Percentiles rank a stretch among this genome's conserved stretches.
Conservation (phyloP, 2,113 vertebrate genomes). For the Prionailurus viverrinus region DNA sequence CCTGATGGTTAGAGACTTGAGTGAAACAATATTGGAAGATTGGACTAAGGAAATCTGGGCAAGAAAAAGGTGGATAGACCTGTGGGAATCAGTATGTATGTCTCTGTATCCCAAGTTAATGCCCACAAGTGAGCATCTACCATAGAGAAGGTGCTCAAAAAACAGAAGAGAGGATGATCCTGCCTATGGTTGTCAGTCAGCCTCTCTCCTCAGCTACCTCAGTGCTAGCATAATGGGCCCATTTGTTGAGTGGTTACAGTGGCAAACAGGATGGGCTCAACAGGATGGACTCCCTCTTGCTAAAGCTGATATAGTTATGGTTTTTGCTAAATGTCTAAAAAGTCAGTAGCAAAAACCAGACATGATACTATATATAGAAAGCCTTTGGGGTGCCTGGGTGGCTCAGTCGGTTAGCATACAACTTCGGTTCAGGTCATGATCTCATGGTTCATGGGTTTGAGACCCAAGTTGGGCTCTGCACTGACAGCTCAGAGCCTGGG, state of each 20-base stretch:
- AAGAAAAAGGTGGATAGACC: not conserved
- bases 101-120: not conserved
- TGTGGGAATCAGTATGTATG: not conserved
- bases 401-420: too few species aligned
- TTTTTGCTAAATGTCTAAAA: not conserved
- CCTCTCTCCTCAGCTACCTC: not conserved
- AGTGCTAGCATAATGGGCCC: not conserved
- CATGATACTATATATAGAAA: too few species aligned
- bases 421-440: too few species aligned
- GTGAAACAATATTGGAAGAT: not conserved
- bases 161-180: not conserved
- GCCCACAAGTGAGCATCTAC: not conserved
- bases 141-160: not conserved
- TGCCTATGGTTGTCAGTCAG: not conserved
- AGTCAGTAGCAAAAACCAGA: not conserved
- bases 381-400: too few species aligned
- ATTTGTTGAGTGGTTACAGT: not conserved
- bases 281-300: not conserved
- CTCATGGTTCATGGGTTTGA: too few species aligned
- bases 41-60: not conserved
- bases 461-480: too few species aligned
- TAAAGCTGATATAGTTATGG: not conserved
- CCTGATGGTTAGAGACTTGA: slow-evolving; percentile 1
- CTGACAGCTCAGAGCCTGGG: too few species aligned
- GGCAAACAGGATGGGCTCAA: not conserved